A percentile compares a stretch with the other conserved stretches of the same genome.
These are phyloP conservation scores for Poeciliopsis gracilis DNA, from an alignment of 2,797 vertebrate genomes.

Conservation along the genomic window DNA sequence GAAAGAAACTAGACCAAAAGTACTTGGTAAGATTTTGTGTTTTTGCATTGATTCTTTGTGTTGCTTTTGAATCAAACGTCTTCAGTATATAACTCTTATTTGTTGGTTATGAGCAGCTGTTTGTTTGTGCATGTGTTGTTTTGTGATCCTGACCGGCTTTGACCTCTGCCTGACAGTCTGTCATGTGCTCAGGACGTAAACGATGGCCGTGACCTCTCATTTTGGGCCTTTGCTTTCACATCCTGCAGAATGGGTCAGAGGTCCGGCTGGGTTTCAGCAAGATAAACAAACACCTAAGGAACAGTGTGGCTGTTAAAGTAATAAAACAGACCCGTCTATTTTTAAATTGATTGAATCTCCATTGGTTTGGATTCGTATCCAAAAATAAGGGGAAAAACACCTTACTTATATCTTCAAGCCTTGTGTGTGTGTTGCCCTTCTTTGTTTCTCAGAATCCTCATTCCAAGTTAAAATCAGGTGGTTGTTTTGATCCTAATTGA, in stretches of 20 bases:
- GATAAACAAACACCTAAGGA: constrained; percentile 61
- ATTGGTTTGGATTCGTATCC: background rate
- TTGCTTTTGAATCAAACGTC: background rate
- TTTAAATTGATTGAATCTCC: constrained; percentile 21
- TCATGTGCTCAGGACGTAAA: constrained; percentile 76
- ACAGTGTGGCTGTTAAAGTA: background rate
- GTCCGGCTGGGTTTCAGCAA: constrained; percentile 47
- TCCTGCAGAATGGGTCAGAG: constrained; percentile 64
- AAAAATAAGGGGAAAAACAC: background rate
- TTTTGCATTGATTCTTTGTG: background rate
- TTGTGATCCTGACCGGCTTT: constrained; percentile 76
- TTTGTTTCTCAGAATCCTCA: constrained; percentile 41
- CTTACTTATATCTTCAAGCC: background rate
- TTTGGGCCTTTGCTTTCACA: constrained; percentile 45
- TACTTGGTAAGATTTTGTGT: no score
- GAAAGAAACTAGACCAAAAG: no score
- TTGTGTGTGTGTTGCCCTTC: constrained; percentile 21
- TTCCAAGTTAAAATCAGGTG: constrained; percentile 57
- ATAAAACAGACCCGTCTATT: background rate
- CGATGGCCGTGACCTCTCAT: constrained; percentile 68
- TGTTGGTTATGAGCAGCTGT: constrained; percentile 7
- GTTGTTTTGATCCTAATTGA: constrained; percentile 73
- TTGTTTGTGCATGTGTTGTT: constrained; percentile 23
- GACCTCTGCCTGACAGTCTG: constrained; percentile 68
- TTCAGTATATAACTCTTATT: background rate